These are phyloP conservation scores for Heteropelma amictum DNA, from an alignment of 2,888 invertebrate genomes.

Conservation along the genomic window DNA sequence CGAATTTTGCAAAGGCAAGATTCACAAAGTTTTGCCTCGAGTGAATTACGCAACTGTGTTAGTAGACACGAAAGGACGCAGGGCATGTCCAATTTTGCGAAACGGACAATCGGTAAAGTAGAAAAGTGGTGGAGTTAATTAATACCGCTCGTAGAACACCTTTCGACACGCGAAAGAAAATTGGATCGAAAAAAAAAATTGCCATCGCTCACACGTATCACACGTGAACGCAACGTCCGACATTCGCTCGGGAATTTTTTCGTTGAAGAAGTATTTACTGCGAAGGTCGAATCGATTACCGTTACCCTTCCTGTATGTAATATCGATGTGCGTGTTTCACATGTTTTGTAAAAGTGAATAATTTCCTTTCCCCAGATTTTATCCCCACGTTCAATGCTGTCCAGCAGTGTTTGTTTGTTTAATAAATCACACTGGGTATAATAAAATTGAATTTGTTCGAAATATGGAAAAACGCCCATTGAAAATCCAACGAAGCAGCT, in stretches of 20 bases:
- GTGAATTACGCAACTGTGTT: too few relatives aligned
- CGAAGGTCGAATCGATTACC: conserved; percentile 38
- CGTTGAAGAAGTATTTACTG: conserved; percentile 35
- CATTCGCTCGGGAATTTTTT: conserved; percentile 27
- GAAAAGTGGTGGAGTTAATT: conserved; percentile 9
- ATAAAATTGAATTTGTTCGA: too few relatives aligned
- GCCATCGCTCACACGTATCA: conserved; percentile 33
- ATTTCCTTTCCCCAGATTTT: too few relatives aligned
- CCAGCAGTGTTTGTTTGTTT: too few relatives aligned
- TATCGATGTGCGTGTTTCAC: not conserved
- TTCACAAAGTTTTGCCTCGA: too few relatives aligned
- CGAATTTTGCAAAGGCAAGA: too few relatives aligned
- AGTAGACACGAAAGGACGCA: too few relatives aligned
- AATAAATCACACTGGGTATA: too few relatives aligned
- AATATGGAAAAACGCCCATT: too few relatives aligned
- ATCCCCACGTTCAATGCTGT: too few relatives aligned
- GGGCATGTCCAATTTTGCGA: conserved; percentile 12
- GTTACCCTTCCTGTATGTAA: not conserved
- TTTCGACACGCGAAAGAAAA: conserved; percentile 21
- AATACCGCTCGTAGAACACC: not conserved
- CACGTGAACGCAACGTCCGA: conserved; percentile 25
- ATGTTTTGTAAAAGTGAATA: not conserved
- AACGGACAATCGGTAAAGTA: not conserved
- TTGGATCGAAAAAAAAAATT: not conserved
- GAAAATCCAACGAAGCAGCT: too few relatives aligned